Evolutionary conservation across 2,113 vertebrate genomes (phyloP).

Genomic region (Pelodiscus sinensis): DNA sequence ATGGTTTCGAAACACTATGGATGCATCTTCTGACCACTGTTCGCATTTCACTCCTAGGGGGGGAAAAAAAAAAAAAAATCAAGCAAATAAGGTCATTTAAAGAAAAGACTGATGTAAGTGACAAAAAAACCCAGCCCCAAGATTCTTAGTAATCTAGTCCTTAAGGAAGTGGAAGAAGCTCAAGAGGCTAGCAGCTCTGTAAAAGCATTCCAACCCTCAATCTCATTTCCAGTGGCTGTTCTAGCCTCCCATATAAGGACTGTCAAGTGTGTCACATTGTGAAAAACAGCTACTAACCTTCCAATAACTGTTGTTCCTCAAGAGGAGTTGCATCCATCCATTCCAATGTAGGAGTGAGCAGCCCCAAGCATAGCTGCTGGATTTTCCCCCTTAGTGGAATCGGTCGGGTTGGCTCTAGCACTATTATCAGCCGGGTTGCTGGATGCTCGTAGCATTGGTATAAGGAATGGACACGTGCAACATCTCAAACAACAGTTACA

Average conservation of each 20-base stretch:
- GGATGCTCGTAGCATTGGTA: too few species aligned
- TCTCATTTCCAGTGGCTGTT: not conserved
- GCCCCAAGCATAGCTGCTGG: too few species aligned
- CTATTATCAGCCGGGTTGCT: too few species aligned
- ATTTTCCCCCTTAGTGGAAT: too few species aligned
- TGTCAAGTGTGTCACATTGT: not conserved
- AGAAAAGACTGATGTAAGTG: not conserved
- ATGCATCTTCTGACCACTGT: slow-evolving; percentile 92
- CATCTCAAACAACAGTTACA: too few species aligned
- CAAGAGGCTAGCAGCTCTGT: not conserved
- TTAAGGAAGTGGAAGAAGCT: slow-evolving; percentile 8
- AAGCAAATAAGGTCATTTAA: slow-evolving; percentile 25
- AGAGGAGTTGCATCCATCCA: too few species aligned
- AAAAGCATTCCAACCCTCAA: not conserved
- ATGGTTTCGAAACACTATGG: slow-evolving; percentile 92
- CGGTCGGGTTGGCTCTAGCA: too few species aligned
- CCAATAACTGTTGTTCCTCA: too few species aligned
- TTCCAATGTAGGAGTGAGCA: too few species aligned
- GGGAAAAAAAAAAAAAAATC: not conserved
- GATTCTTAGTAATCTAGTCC: not conserved
- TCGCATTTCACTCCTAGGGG: slow-evolving; percentile 83
- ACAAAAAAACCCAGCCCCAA: not conserved
- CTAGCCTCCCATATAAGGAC: not conserved
- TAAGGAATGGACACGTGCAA: too few species aligned
- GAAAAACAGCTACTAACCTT: too few species aligned